These are phyloP conservation scores for Oryzias dopingdopingensis DNA, from an alignment of 2,797 vertebrate genomes.

Conservation along the genomic window DNA sequence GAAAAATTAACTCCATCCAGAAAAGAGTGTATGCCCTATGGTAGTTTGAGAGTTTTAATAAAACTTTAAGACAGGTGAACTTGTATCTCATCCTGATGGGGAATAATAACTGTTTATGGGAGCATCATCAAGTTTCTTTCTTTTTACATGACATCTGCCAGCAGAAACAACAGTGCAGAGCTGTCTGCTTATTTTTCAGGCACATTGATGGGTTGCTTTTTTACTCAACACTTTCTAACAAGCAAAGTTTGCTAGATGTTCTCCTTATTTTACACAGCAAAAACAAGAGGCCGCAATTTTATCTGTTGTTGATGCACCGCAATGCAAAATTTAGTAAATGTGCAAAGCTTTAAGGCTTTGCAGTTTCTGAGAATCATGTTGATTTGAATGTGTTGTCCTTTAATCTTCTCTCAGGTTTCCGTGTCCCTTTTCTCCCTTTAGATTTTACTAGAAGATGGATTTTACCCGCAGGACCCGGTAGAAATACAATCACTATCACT, in stretches of 20 bases:
- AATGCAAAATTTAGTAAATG: slow-evolving; percentile 15
- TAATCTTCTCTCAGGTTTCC: slow-evolving; percentile 6
- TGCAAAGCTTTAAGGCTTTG: slow-evolving; percentile 20
- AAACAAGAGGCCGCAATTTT: slow-evolving; percentile 12
- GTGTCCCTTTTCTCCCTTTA: slow-evolving; percentile 6
- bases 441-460: slow-evolving; percentile 10
- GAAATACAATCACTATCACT: slow-evolving; percentile 32
- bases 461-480: slow-evolving; percentile 18
- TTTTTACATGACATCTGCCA: slow-evolving; percentile 27
- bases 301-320: slow-evolving; percentile 17
- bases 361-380: slow-evolving; percentile 1
- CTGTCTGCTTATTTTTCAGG: slow-evolving; percentile 18
- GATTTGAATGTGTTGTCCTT: slow-evolving; percentile 14
- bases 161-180: slow-evolving; percentile 28
- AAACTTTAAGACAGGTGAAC: slow-evolving; percentile 2
- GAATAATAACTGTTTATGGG: slow-evolving; percentile 12
- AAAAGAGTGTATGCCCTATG: slow-evolving; percentile 1
- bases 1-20: neutral
- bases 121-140: slow-evolving; percentile 28
- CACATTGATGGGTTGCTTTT: slow-evolving; percentile 24
- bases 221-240: slow-evolving; percentile 40
- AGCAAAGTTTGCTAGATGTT: slow-evolving; percentile 44
- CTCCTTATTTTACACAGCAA: slow-evolving; percentile 13
- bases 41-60: slow-evolving; percentile 8
- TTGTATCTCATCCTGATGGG: slow-evolving; percentile 15